phyloP scores from a whole-genome alignment of 2,113 vertebrate species.

The Lonchura striata region DNA sequence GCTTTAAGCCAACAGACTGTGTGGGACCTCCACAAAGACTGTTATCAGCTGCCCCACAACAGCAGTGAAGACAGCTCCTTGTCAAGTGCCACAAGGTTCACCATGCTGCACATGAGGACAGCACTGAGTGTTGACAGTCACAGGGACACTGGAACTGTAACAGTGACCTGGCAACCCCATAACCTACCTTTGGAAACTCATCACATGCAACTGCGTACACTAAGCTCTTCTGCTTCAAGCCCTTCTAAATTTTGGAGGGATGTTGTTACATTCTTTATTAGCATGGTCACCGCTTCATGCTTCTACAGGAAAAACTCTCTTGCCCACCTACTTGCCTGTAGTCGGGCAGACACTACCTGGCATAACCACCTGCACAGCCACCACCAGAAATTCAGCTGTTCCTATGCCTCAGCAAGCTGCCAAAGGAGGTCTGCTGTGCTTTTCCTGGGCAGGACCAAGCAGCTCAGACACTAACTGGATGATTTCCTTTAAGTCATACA shows the following conservation, averaged over 20 bases:
- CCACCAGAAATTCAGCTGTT: not conserved
- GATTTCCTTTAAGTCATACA: not conserved
- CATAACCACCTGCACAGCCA: not conserved
- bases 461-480: not conserved
- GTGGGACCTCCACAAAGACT: not conserved
- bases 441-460: not conserved
- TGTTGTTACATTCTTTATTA: not conserved
- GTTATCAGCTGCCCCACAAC: not conserved
- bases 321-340: not conserved
- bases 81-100: not conserved
- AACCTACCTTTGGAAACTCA: not conserved
- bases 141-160: fast-evolving
- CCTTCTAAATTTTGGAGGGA: not conserved
- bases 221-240: not conserved
- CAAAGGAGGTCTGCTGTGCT: not conserved
- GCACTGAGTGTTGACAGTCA: not conserved
- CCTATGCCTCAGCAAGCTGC: not conserved
- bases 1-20: not conserved
- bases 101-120: not conserved
- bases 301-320: not conserved
- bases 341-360: not conserved
- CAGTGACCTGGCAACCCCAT: not conserved
- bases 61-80: not conserved
- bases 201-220: not conserved
- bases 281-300: not conserved